Conservation (phyloP, 1,140 invertebrate species). For the Brachionus asplanchnoidis region DNA sequence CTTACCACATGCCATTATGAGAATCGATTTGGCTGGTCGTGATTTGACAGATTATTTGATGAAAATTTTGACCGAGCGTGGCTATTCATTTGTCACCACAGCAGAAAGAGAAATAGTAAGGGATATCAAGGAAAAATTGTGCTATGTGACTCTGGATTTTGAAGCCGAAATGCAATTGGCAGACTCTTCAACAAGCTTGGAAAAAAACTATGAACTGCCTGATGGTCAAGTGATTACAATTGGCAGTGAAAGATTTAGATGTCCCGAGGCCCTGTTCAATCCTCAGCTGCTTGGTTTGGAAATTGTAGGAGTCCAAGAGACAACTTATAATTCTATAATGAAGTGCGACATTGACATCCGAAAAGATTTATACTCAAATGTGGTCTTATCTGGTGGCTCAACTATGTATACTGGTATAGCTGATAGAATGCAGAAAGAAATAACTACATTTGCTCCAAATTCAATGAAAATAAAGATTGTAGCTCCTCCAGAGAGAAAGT, state of each 20-base stretch:
- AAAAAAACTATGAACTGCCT: slow-evolving; percentile 87
- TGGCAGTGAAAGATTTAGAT: slow-evolving; percentile 56
- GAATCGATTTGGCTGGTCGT: slow-evolving; percentile 83
- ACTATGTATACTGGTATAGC: slow-evolving; percentile 62
- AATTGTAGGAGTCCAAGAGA: slow-evolving; percentile 54
- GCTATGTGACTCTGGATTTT: slow-evolving; percentile 50
- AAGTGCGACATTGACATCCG: slow-evolving; percentile 58
- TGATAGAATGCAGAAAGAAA: slow-evolving; percentile 60
- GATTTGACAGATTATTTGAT: slow-evolving; percentile 92
- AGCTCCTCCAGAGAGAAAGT: slow-evolving; percentile 58
- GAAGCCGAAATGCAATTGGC: slow-evolving; percentile 92
- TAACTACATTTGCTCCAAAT: slow-evolving; percentile 59
- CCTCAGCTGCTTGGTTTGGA: slow-evolving; percentile 56
- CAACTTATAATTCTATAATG: slow-evolving; percentile 57
- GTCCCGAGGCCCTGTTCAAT: slow-evolving; percentile 87
- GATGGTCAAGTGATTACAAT: slow-evolving; percentile 69
- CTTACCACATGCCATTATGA: slow-evolving; percentile 69
- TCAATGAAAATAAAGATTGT: slow-evolving; percentile 59
- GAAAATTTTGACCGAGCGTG: slow-evolving; percentile 64
- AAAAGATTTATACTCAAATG: slow-evolving; percentile 58
- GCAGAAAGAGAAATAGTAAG: slow-evolving; percentile 84
- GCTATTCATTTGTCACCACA: slow-evolving; percentile 43
- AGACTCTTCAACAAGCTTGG: slow-evolving; percentile 78
- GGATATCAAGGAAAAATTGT: slow-evolving; percentile 70
- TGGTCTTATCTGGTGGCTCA: slow-evolving; percentile 59